These are phyloP conservation scores for Kryphioiulus occultus DNA, from an alignment of 2,888 invertebrate genomes.

Conservation along the genomic window DNA sequence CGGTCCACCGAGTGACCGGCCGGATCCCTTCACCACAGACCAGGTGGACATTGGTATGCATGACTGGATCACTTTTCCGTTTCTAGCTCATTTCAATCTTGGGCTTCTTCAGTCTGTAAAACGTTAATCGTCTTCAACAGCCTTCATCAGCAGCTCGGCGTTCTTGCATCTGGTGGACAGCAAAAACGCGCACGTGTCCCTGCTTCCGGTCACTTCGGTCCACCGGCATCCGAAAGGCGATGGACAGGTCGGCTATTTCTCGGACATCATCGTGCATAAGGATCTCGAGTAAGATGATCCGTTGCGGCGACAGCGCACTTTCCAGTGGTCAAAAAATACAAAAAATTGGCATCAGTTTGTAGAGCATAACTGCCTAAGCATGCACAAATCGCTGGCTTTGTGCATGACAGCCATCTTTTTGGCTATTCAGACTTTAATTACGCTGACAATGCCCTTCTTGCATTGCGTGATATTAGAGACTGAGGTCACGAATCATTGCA, in stretches of 20 bases:
- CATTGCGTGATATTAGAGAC: not conserved
- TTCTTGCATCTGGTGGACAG: constrained; percentile 66
- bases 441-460: not conserved
- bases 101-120: not conserved
- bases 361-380: too few relatives aligned
- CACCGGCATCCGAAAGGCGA: constrained; percentile 68
- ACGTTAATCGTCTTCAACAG: too few relatives aligned
- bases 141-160: constrained; percentile 69
- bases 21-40: constrained; percentile 68
- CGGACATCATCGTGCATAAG: constrained; percentile 70
- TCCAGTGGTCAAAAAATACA: not conserved
- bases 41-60: constrained; percentile 68
- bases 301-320: not conserved
- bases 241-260: constrained; percentile 68
- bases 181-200: constrained; percentile 64
- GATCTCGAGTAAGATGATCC: constrained; percentile 69
- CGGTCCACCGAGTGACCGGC: constrained; percentile 65
- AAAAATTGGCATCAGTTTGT: not conserved
- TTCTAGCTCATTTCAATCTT: not conserved
- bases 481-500: constrained; percentile 52
- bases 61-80: constrained; percentile 13
- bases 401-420: too few relatives aligned
- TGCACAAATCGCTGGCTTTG: too few relatives aligned
- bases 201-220: constrained; percentile 70
- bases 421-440: too few relatives aligned